Conservation (phyloP, 2,113 vertebrate species). For the Eulacestoma nigropectus region DNA sequence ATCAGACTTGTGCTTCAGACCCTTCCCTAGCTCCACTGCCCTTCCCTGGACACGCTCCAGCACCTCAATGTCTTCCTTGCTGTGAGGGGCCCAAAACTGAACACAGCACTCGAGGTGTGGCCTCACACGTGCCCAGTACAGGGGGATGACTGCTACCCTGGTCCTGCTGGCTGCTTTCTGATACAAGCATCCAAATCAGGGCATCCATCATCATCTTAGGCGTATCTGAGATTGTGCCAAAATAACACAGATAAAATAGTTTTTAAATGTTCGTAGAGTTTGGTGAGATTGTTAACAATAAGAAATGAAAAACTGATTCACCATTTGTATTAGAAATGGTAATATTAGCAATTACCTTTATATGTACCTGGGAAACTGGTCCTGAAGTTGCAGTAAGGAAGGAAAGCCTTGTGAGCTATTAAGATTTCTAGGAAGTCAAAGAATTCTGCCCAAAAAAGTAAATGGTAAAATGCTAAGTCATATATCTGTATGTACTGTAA, state of each 20-base stretch:
- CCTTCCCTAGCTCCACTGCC: background rate
- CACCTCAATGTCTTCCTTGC: background rate
- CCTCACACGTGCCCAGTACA: background rate
- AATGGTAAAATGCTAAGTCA: background rate
- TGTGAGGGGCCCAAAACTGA: background rate
- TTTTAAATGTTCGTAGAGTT: background rate
- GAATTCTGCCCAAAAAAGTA: background rate
- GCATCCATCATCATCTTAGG: background rate
- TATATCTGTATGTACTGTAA: background rate
- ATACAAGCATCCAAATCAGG: background rate
- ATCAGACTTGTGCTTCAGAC: background rate
- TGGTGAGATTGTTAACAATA: background rate
- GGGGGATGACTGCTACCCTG: background rate
- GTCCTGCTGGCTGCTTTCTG: background rate
- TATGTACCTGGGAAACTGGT: background rate
- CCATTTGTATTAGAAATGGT: background rate
- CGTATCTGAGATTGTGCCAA: background rate
- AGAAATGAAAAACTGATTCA: background rate
- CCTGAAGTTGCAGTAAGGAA: background rate
- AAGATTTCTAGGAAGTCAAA: background rate
- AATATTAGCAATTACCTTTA: background rate
- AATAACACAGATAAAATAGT: background rate
- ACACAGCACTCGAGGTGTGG: rapidly evolving
- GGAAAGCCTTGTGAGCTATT: background rate
- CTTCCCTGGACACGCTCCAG: rapidly evolving